Evolutionary conservation across 2,797 vertebrate species (phyloP).

Genomic region (Amblyopsis hoosieri): DNA sequence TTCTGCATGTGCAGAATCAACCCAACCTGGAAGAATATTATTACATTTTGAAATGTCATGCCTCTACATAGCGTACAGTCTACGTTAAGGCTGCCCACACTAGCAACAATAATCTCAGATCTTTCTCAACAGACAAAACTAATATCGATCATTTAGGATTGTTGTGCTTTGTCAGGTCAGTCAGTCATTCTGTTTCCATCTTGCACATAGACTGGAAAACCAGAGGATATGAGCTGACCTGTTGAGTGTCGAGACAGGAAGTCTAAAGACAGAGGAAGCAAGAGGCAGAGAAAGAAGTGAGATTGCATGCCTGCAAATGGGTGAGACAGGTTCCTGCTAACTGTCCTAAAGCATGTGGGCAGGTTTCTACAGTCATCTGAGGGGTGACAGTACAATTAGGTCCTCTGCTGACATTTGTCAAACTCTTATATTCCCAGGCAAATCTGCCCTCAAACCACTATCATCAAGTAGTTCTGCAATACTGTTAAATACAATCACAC

Average conservation of each 20-base stretch:
- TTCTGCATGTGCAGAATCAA: too few relatives aligned
- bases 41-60: too few relatives aligned
- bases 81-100: slow-evolving; percentile 46
- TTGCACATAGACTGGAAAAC: slow-evolving; percentile 14
- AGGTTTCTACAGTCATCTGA: background rate
- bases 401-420: slow-evolving; percentile 6
- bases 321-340: background rate
- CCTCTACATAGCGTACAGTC: background rate
- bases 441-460: background rate
- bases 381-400: slow-evolving; percentile 20
- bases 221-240: slow-evolving; percentile 49
- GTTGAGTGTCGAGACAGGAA: slow-evolving; percentile 35
- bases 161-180: slow-evolving; percentile 24
- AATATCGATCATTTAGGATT: slow-evolving; percentile 22
- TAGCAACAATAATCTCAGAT: slow-evolving; percentile 49
- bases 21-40: too few relatives aligned
- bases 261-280: slow-evolving; percentile 21
- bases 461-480: too few relatives aligned
- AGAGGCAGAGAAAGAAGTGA: background rate
- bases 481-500: too few relatives aligned
- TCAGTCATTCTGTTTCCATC: slow-evolving; percentile 12
- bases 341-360: slow-evolving; percentile 7
- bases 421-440: background rate
- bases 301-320: slow-evolving; percentile 3
- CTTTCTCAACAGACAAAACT: slow-evolving; percentile 25